Percentiles rank a stretch among this genome's conserved stretches.
Conservation (phyloP, 2,888 invertebrate genomes). For the Parasteatoda lunata region DNA sequence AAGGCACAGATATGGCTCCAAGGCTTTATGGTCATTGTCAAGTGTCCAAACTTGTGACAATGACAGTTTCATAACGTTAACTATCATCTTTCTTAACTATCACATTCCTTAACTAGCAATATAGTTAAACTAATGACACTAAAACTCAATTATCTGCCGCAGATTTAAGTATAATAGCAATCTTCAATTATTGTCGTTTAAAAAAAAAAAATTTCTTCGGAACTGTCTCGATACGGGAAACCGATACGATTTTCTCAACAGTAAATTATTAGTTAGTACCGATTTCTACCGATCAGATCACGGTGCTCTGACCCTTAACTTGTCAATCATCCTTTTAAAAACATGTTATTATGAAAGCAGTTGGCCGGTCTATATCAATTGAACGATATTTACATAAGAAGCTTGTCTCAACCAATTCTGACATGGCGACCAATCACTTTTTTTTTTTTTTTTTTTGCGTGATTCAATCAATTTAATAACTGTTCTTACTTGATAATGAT, state of each 20-base stretch:
- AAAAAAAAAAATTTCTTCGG: background rate
- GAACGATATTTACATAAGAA: background rate
- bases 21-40: too few species aligned
- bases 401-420: background rate
- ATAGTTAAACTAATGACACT: too few species aligned
- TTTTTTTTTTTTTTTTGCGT: too few species aligned
- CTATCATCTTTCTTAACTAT: too few species aligned
- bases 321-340: constrained; percentile 6
- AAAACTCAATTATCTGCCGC: too few species aligned
- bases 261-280: constrained; percentile 19
- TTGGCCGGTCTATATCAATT: background rate
- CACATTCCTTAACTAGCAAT: too few species aligned
- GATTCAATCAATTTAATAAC: too few species aligned
- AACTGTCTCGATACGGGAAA: background rate
- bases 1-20: too few species aligned
- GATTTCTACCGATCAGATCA: constrained; percentile 5
- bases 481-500: too few species aligned
- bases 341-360: background rate
- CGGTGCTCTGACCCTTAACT: constrained; percentile 24
- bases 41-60: too few species aligned
- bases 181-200: background rate
- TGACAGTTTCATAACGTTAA: too few species aligned
- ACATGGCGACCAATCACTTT: background rate
- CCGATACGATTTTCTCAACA: background rate
- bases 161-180: background rate